A percentile compares a stretch with the other conserved stretches of the same genome.
Evolutionary conservation across 2,888 invertebrate genomes (phyloP).

Genomic region (Lacanobia oleracea): DNA sequence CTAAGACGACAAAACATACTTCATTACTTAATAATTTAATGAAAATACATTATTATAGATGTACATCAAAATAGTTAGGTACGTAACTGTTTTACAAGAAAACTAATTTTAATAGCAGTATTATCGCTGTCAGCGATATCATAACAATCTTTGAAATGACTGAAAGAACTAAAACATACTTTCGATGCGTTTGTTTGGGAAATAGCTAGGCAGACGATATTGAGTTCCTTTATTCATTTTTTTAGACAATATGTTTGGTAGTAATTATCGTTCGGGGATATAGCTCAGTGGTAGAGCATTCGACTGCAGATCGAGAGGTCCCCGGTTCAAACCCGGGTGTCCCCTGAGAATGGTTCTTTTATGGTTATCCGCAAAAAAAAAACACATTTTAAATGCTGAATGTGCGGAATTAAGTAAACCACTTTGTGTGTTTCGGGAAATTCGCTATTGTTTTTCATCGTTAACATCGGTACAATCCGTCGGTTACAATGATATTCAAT

Average conservation of each 20-base stretch:
- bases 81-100: too few relatives aligned
- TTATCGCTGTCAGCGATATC: too few relatives aligned
- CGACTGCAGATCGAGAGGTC: constrained; percentile 87
- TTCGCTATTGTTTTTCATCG: not conserved
- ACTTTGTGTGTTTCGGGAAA: not conserved
- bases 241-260: not conserved
- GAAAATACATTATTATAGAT: too few relatives aligned
- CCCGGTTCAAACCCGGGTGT: constrained; percentile 87
- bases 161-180: not conserved
- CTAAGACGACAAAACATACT: too few relatives aligned
- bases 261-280: constrained; percentile 72
- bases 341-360: constrained; percentile 69
- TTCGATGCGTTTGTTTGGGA: not conserved
- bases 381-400: not conserved
- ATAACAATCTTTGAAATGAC: too few relatives aligned
- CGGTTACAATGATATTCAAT: too few relatives aligned
- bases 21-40: too few relatives aligned
- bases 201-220: not conserved
- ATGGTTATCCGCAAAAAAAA: not conserved
- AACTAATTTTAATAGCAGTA: too few relatives aligned
- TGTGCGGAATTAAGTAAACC: not conserved
- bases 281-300: constrained; percentile 87
- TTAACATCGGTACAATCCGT: not conserved
- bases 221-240: constrained; percentile 3
- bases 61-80: too few relatives aligned